A percentile compares a stretch with the other conserved stretches of the same genome.
These are phyloP conservation scores for Phoeniculus purpureus DNA, from an alignment of 2,797 vertebrate genomes.

Conservation along the genomic window DNA sequence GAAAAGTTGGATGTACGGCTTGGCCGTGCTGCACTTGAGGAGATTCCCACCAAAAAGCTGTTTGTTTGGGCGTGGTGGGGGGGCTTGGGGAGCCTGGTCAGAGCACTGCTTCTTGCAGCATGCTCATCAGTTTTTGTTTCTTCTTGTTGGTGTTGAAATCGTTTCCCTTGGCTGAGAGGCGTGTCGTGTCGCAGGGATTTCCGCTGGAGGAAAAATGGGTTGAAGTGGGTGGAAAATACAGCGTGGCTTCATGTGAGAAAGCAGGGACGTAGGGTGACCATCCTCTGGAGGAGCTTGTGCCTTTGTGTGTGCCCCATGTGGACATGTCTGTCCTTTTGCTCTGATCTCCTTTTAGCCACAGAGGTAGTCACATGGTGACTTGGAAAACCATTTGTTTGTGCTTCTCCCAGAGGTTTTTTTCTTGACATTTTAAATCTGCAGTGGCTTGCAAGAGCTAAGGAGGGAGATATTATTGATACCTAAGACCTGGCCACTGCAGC, in stretches of 20 bases:
- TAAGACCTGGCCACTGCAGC: not conserved
- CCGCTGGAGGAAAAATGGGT: not conserved
- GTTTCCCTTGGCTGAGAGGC: not conserved
- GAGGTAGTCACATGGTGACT: not conserved
- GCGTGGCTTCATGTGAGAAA: not conserved
- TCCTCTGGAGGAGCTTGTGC: not conserved
- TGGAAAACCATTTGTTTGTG: not conserved
- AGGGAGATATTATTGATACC: not conserved
- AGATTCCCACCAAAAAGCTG: conserved; percentile 66
- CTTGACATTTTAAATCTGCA: not conserved
- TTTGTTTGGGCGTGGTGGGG: conserved; percentile 4
- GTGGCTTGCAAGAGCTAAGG: not conserved
- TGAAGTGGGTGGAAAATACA: not conserved
- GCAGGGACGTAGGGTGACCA: not conserved
- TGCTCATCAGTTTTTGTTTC: not conserved
- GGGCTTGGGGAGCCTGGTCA: not conserved
- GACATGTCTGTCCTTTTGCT: not conserved
- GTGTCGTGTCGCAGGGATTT: conserved; percentile 26
- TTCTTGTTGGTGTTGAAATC: conserved; percentile 15
- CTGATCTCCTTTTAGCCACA: not conserved
- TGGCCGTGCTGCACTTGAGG: conserved; percentile 64
- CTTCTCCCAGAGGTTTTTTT: not conserved
- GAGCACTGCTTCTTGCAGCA: not conserved
- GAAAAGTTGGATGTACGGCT: conserved; percentile 71
- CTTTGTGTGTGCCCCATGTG: not conserved